Base-by-base conservation (phyloP, 2,888 invertebrate genomes). In the Morpho deidamia region DNA sequence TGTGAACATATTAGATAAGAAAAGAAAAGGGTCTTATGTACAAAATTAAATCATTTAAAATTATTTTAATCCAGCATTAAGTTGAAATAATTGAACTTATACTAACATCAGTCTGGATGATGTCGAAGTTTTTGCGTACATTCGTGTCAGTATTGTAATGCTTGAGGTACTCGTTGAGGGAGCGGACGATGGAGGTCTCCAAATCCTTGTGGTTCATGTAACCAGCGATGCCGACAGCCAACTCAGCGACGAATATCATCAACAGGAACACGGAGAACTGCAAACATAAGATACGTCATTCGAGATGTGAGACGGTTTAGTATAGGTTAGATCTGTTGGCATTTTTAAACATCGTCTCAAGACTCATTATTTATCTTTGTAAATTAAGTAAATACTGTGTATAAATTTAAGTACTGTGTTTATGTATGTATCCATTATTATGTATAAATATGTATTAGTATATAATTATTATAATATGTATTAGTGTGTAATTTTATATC, bases 41-140 rank as follows among this genome's bases (percentile, higher is more conserved):
- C 2, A n/a, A 8, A 40, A 33, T 7, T 11, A 11, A 11, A 12
- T 11, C n/a, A 33, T 47, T 48, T 40, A 0, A 5, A 38, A 46
- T 35, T 35, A 37, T 37, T 37, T 37, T 8, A 37, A 37, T 37
- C n/a, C 37, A 37, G 37, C n/a, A 10, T 37, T 37, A 7, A 3
- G 37, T 37, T 37, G 2, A 37, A 37, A 37, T 10, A 12, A 9
- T 41, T 23, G 51, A 11, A 47, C 45, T 23, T 34, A n/a, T 44
- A 91, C 93, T 92, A 80, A 97, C 97, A 79, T 97, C 95, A 71
- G 93, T 94, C 84, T 98, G 97, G 71, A 97, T 90, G 65, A 95
- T 92, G 74, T 97, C 93, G 94, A 97, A 97, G 45, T 94, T 94
- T 72, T 92, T 92, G 51, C 91, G 92, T 51, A 94, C 92, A 60